phyloP scores from a whole-genome alignment of 2,797 vertebrate species.

The Melopsittacus undulatus region DNA sequence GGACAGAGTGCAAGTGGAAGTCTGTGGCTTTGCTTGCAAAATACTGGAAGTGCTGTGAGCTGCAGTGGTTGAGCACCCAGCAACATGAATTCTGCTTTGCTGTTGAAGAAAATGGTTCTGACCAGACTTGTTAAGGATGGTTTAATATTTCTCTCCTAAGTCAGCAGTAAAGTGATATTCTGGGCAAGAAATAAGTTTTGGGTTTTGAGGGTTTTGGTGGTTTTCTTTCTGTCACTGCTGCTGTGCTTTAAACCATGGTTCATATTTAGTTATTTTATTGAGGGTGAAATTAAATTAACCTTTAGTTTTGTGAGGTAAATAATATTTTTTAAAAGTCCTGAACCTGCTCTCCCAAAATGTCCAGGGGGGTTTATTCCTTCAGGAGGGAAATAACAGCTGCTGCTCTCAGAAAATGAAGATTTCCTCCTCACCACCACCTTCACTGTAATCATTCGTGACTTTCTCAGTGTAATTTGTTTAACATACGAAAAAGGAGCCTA shows the following conservation, averaged over 20 bases:
- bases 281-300: not conserved
- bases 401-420: not conserved
- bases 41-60: not conserved
- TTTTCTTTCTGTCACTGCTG: not conserved
- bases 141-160: not conserved
- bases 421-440: not conserved
- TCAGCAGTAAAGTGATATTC: slow-evolving; percentile 13
- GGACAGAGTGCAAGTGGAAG: not conserved
- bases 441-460: not conserved
- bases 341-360: not conserved
- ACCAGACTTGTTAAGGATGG: not conserved
- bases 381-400: not conserved
- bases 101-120: not conserved
- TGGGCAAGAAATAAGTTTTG: not conserved
- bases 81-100: not conserved
- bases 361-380: not conserved
- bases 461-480: not conserved
- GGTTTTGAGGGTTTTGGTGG: not conserved
- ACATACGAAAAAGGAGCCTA: not conserved
- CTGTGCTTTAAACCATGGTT: not conserved
- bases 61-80: not conserved
- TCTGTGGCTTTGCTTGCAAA: not conserved
- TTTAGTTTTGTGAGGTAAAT: not conserved
- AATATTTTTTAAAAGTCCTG: rapidly evolving
- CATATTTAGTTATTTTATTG: not conserved